Evolutionary conservation across 1,140 invertebrate genomes (phyloP), one percentile per base, ranked within the genome.

Genomic region (Tetramorium alpestre): DNA sequence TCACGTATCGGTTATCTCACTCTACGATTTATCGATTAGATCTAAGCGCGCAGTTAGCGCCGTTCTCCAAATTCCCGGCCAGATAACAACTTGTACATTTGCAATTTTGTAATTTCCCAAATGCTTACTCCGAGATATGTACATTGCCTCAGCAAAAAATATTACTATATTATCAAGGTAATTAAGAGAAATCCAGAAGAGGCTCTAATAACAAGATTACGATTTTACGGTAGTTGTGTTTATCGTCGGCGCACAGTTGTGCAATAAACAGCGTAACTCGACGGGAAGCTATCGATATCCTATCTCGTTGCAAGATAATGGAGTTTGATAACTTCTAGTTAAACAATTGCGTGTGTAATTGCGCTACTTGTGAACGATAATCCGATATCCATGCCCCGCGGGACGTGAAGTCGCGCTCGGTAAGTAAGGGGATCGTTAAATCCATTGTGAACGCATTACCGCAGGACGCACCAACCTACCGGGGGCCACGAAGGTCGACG

Each of bases 381-480:
- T 84, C 54, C n/a, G 56, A 62, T 67, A 67, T 47, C 33, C 72
- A 33, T 82, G 75, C 81, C 78, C 73, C 72, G 69, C 44, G 38
- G 22, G 62, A 88, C 70, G 56, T 84, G 78, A 58, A 81, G 11
- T 65, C 69, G 58, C 49, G 22, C 41, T 75, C 73, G 73, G 41
- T 22, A 16, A 78, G 64, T 77, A 78, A 82, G 60, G 33, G 58
- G 75, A 87, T 90, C 87, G 89, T 91, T 91, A 91, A 88, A 67
- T 88, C 87, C 64, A 91, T 91, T 90, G 87, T 88, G 62, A 88
- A 82, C 7, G 90, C 28, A 87, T 82, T 90, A 88, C n/a, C 75
- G 75, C 33, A 56, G 54, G 76, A 72, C 28, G 67, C 65, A 80
- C 28, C 41, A 33, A 65, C 65, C 58, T 81, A 87, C 54, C 72